phyloP scores from a whole-genome alignment of 2,113 vertebrate species.

The Oostethus manadensis region DNA sequence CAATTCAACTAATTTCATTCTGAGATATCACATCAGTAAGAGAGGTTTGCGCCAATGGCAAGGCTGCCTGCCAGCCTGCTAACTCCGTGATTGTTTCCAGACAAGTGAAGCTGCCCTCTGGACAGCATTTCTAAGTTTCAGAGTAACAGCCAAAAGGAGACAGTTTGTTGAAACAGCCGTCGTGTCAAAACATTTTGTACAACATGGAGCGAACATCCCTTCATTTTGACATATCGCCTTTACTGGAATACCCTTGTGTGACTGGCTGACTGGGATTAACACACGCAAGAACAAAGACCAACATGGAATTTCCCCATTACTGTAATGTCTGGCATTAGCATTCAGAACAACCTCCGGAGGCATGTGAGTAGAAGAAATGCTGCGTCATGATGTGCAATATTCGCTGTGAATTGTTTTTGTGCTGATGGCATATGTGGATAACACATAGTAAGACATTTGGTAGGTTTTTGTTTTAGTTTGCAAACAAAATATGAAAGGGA shows the following conservation, averaged over 20 bases:
- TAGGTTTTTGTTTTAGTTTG: conserved; percentile 23
- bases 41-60: conserved; percentile 50
- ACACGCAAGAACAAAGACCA: conserved; percentile 7
- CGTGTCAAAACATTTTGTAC: conserved; percentile 54
- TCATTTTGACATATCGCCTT: conserved; percentile 49
- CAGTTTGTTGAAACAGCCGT: conserved; percentile 64
- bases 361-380: conserved; percentile 24
- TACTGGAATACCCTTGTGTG: conserved; percentile 2
- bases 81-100: conserved; percentile 71
- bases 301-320: neutral
- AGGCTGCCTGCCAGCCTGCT: conserved; percentile 60
- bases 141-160: conserved; percentile 67
- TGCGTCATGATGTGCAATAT: conserved; percentile 21
- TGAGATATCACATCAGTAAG: conserved; percentile 42
- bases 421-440: conserved; percentile 12
- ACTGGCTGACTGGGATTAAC: conserved; percentile 1
- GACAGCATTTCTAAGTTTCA: conserved; percentile 59
- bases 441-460: conserved; percentile 18
- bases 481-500: neutral
- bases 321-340: neutral
- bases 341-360: conserved; percentile 32
- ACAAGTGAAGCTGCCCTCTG: conserved; percentile 66
- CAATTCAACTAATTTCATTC: conserved; percentile 22
- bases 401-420: no score
- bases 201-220: conserved; percentile 46